A percentile compares a stretch with the other conserved stretches of the same genome.
Evolutionary conservation across 2,888 invertebrate species (phyloP).

Genomic region (Pegoplata infirma): DNA sequence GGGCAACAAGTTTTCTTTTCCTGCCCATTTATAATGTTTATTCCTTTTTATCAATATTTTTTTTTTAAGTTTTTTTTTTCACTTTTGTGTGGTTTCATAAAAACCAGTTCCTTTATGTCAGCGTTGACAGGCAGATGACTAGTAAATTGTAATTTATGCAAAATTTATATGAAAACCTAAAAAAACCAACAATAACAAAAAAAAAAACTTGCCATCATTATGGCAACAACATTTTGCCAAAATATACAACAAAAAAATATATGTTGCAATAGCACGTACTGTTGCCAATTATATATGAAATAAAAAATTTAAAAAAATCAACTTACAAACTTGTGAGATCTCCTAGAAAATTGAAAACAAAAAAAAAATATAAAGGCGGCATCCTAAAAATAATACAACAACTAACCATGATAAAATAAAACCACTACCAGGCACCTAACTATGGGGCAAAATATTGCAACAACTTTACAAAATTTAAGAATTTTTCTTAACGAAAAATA

Average conservation of each 20-base stretch:
- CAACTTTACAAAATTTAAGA: too few relatives aligned
- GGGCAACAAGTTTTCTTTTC: constrained; percentile 28
- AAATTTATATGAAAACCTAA: constrained; percentile 33
- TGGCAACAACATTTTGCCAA: constrained; percentile 43
- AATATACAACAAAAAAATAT: constrained; percentile 27
- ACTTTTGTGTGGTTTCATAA: constrained; percentile 20
- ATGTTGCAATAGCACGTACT: constrained; percentile 55
- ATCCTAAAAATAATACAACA: constrained; percentile 35
- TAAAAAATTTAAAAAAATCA: constrained; percentile 5
- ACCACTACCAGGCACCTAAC: constrained; percentile 25
- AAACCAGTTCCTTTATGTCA: constrained; percentile 58
- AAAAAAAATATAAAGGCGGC: constrained; percentile 39
- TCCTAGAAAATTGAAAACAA: background rate
- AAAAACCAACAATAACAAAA: background rate
- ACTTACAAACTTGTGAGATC: constrained; percentile 28
- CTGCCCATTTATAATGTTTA: constrained; percentile 13
- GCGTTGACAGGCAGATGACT: constrained; percentile 60
- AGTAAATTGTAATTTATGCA: constrained; percentile 60
- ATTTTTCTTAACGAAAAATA: too few relatives aligned
- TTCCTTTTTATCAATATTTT: constrained; percentile 23
- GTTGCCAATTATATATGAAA: constrained; percentile 49
- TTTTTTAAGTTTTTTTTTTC: too few relatives aligned
- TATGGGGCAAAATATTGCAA: background rate
- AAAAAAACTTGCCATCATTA: constrained; percentile 42
- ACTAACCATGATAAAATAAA: constrained; percentile 32